Evolutionary conservation across 2,113 vertebrate species (phyloP), one percentile per base, ranked within the genome.

Genomic region (Anolis carolinensis): DNA sequence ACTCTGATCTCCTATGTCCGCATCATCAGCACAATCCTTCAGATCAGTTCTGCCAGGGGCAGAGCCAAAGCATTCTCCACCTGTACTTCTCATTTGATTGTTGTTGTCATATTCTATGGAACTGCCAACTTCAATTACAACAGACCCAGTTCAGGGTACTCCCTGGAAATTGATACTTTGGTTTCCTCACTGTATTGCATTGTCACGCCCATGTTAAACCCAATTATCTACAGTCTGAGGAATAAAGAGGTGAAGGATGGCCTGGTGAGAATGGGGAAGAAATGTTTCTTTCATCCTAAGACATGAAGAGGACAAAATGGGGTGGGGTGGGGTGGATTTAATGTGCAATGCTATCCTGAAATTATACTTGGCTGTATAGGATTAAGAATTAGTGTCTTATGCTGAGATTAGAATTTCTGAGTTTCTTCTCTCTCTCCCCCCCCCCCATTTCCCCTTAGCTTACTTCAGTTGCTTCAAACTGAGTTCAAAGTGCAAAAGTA

Each of bases 171-270:
- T 71, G 90, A 93, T 9, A 94, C 91, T 25, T 94, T 95, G 80
- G 86, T 91, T 67, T 90, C 92, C 10, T 92, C 93, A 11, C 89
- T 93, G 48, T 94, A 94, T 76, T 91, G 89, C 0, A 92, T 95
- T 82, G 82, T 93, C 39, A 91, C 93, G 0, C 91, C 93, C 70
- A 92, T 90, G 92, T 86, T 93, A 48, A 95, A 95, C n/a, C 94
- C 92, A 10, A 89, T 95, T 81, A 93, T 93, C 81, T 95, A 94
- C 7, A 93, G 89, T 2, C 85, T 94, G 8, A 87, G 93, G 71
- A 95, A 95, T 81, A 92, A 92, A 78, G 92, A 94, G n/a, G 93
- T 95, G 25, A 94, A 91, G 72, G 84, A 67, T 36, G 85, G 88
- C 0, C 75, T 95, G 32, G 87, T 83, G 52, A 90, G 84, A 59